Base-by-base conservation (phyloP, 1,140 invertebrate genomes). In the Solen grandis region DNA sequence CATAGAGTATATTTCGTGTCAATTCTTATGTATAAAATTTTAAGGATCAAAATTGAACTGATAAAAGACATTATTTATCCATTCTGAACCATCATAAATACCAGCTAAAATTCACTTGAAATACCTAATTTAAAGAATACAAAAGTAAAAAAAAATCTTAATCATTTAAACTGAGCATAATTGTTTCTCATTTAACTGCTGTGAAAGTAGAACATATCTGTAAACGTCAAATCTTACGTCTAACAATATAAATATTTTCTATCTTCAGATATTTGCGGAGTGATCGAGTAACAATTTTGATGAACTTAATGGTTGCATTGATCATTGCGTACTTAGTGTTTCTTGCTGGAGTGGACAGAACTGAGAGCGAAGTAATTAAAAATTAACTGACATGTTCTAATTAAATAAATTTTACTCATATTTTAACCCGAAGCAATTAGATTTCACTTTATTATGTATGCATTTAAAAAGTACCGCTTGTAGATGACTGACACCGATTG, bases 301-400 rank as follows among this genome's bases (percentile, higher is more conserved):
- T 87, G 60, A 85, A 84, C 70, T 46, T 87, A 29, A 85, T 82
- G 75, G 46, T 86, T 0, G 80, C 80, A 10, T 57, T 87, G 2
- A 78, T 87, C 27, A 59, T 83, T n/a, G 76, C 82, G 8, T 85
- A 87, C 54, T 35, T 83, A n/a, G 36, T 86, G 14, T 87, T 87
- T 63, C 35, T 87, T 14, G 81, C 55, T 63, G 86, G 86, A 22
- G 73, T 85, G 2, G 66, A 86, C 35, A 63, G 79, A 52, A 84
- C 83, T 16, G 84, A 86, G 19, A 70, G 59, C 59, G 66, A 81
- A 70, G 86, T 84, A 35, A 50, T 57, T 74, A 31, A 13, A 50
- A 13, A 25, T 22, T 31, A 35, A 19, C 27, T 33, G 1, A 54
- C 5, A 1, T 33, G 13, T 29, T 29, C 33, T 59, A 46, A 50